These are phyloP conservation scores for Eulacestoma nigropectus DNA, from an alignment of 2,113 vertebrate genomes.

Conservation along the genomic window DNA sequence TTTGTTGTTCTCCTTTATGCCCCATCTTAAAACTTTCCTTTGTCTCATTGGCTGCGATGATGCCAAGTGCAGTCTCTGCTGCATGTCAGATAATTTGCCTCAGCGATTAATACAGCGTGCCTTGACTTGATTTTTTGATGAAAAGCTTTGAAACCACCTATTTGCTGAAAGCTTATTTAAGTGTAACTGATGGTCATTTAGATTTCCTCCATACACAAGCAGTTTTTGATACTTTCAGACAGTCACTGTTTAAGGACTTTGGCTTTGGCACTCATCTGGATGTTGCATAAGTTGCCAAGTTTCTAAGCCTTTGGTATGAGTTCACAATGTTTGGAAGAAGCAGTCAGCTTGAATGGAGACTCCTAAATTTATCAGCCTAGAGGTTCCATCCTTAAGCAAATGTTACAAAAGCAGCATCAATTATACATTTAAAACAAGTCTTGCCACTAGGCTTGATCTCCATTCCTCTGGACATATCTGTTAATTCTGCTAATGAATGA, in stretches of 20 bases:
- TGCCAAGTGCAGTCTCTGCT: background rate
- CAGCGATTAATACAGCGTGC: background rate
- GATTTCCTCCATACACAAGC: background rate
- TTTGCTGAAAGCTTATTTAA: background rate
- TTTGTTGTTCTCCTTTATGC: slow-evolving; percentile 14
- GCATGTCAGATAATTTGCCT: background rate
- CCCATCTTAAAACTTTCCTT: background rate
- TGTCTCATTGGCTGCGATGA: background rate
- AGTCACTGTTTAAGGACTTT: background rate
- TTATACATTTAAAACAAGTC: background rate
- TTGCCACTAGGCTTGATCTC: background rate
- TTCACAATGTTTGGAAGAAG: background rate
- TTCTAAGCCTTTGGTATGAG: background rate
- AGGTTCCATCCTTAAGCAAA: background rate
- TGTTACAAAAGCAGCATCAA: background rate
- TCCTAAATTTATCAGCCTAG: background rate
- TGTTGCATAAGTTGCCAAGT: background rate
- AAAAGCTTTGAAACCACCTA: background rate
- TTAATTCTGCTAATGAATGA: background rate
- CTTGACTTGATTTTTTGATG: background rate
- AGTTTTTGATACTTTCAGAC: background rate
- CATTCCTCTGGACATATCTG: accelerated
- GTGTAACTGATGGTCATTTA: background rate
- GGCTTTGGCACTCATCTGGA: background rate
- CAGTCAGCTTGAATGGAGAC: background rate